Evolutionary conservation across 2,888 invertebrate genomes (phyloP).

Genomic region (Zele albiditarsus): DNA sequence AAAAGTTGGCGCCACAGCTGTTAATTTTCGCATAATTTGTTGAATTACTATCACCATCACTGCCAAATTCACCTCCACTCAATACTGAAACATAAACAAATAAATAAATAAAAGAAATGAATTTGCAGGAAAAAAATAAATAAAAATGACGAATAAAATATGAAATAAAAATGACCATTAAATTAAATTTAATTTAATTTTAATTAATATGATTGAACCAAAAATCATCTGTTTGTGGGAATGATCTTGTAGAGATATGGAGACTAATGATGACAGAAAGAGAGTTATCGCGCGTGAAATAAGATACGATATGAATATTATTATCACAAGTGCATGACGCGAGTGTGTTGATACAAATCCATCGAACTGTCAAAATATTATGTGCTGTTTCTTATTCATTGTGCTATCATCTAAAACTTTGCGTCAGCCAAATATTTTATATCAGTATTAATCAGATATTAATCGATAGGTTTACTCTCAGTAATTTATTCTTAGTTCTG

Average conservation of each 20-base stretch:
- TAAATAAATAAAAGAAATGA: not conserved
- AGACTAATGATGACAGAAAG: not conserved
- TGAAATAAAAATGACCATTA: not conserved
- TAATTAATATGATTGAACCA: not conserved
- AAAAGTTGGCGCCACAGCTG: constrained; percentile 87
- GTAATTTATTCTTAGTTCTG: too few relatives aligned
- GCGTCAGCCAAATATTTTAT: constrained; percentile 16
- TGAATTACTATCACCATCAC: constrained; percentile 70
- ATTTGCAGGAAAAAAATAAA: not conserved
- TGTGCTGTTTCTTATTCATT: constrained; percentile 21
- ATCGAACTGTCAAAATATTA: constrained; percentile 7
- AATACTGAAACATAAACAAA: constrained; percentile 76
- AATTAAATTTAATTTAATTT: not conserved
- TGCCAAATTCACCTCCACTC: constrained; percentile 83
- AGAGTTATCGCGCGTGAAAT: not conserved
- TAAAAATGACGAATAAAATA: not conserved
- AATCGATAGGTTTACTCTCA: too few relatives aligned
- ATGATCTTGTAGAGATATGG: not conserved
- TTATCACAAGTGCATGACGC: not conserved
- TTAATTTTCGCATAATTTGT: constrained; percentile 73
- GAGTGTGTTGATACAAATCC: constrained; percentile 9
- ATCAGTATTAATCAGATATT: not conserved
- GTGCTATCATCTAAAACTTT: constrained; percentile 26
- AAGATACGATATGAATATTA: not conserved
- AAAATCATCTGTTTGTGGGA: not conserved